Evolutionary conservation across 2,113 vertebrate species (phyloP).

Genomic region (Oreochromis tanganicae): DNA sequence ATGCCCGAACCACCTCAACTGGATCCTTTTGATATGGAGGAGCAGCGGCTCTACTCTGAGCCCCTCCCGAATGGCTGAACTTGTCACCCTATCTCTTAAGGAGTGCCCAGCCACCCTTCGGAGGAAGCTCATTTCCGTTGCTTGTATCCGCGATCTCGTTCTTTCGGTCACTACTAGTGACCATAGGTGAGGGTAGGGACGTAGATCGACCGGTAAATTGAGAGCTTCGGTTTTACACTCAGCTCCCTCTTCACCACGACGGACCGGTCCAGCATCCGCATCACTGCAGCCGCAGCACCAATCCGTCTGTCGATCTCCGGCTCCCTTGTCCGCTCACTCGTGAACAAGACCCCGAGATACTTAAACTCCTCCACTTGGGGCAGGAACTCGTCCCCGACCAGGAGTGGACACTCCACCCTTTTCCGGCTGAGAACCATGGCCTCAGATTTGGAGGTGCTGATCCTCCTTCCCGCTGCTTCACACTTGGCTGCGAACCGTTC

Average conservation of each 20-base stretch:
- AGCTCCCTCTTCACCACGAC: neutral
- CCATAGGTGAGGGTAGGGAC: neutral
- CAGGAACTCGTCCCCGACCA: neutral
- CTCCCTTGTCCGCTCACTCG: neutral
- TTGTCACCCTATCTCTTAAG: neutral
- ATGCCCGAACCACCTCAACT: neutral
- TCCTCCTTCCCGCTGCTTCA: neutral
- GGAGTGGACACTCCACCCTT: fast-evolving
- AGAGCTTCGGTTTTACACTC: neutral
- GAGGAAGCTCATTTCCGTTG: neutral
- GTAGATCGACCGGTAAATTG: neutral
- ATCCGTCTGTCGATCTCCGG: neutral
- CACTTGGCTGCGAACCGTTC: neutral
- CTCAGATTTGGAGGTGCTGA: neutral
- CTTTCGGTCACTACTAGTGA: neutral
- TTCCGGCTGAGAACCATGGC: neutral
- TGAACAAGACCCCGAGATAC: neutral
- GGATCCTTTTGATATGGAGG: neutral
- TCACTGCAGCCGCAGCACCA: neutral
- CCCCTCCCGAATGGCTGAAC: neutral
- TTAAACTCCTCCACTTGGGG: neutral
- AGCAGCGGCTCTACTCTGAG: neutral
- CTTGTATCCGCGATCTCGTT: neutral
- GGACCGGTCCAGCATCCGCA: neutral
- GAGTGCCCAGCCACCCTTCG: neutral